Percentiles rank a stretch among this genome's conserved stretches.
Evolutionary conservation across 1,140 invertebrate genomes (phyloP).

Genomic region (Ceratosolen solmsi): DNA sequence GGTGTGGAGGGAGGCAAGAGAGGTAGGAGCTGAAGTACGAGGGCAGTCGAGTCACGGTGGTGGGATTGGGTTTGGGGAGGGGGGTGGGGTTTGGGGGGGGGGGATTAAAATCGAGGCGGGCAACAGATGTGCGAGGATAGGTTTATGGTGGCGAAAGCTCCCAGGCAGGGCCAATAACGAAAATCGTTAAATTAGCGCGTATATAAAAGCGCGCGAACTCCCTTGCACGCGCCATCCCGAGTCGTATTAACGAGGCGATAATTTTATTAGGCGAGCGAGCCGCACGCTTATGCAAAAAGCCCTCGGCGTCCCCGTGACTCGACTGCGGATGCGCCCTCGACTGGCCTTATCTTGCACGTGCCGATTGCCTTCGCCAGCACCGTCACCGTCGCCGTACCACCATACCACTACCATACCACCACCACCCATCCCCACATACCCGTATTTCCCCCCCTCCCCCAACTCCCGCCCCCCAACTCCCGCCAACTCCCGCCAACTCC

Average conservation of each 20-base stretch:
- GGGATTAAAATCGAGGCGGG: slow-evolving; percentile 71
- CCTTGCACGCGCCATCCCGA: slow-evolving; percentile 44
- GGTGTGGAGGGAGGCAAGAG: no score
- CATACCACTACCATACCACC: no score
- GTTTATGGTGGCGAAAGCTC: slow-evolving; percentile 60
- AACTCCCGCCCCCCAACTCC: no score
- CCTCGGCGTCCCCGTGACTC: slow-evolving; percentile 27
- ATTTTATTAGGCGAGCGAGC: slow-evolving; percentile 66
- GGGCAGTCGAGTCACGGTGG: no score
- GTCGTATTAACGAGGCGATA: slow-evolving; percentile 65
- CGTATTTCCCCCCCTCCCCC: no score
- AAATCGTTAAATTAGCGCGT: slow-evolving; percentile 71
- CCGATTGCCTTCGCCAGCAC: no score
- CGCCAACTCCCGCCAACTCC: no score
- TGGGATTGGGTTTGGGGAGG: no score
- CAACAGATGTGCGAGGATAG: slow-evolving; percentile 70
- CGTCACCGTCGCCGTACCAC: no score
- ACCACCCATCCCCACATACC: no score
- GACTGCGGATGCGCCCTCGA: slow-evolving; percentile 31
- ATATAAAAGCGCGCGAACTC: not conserved
- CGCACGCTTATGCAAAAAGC: slow-evolving; percentile 47
- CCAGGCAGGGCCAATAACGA: slow-evolving; percentile 64
- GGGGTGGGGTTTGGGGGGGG: slow-evolving; percentile 30
- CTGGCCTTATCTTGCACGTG: not conserved
- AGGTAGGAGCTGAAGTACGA: no score